A percentile compares a stretch with the other conserved stretches of the same genome.
These are phyloP conservation scores for Trichonephila clavipes DNA, from an alignment of 1,140 invertebrate species.

Conservation along the genomic window DNA sequence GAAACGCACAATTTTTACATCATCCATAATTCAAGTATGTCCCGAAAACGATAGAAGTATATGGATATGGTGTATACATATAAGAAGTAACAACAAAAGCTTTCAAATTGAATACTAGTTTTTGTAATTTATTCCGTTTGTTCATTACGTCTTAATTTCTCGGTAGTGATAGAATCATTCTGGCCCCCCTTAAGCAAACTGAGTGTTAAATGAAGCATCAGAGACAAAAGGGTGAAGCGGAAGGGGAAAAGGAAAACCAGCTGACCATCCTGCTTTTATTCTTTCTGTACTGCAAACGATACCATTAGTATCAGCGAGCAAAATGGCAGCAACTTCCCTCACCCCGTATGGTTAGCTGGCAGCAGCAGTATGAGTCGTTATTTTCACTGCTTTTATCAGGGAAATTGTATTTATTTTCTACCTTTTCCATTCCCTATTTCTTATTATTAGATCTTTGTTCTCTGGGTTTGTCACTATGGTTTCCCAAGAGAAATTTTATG, in stretches of 20 bases:
- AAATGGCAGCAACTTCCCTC: constrained; percentile 1
- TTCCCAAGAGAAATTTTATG: constrained; percentile 41
- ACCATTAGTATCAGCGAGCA: constrained; percentile 17
- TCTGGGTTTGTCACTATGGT: not conserved
- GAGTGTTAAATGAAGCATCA: constrained; percentile 30
- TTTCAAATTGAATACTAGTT: too few species aligned
- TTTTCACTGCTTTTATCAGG: constrained; percentile 42
- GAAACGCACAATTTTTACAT: too few species aligned
- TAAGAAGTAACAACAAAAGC: too few species aligned
- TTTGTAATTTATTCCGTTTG: not conserved
- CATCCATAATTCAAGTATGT: too few species aligned
- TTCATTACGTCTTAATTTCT: not conserved
- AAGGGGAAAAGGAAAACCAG: not conserved
- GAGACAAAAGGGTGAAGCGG: not conserved
- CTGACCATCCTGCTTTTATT: not conserved
- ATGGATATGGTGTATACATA: too few species aligned
- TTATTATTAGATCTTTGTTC: constrained; percentile 49
- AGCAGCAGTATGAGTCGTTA: constrained; percentile 25
- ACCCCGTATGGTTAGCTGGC: not conserved
- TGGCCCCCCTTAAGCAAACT: not conserved
- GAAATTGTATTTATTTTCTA: constrained; percentile 55
- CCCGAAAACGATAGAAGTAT: too few species aligned
- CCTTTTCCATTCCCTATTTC: not conserved
- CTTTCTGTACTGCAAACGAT: not conserved
- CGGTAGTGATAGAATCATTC: not conserved